Evolutionary conservation across 2,797 vertebrate genomes (phyloP).

Genomic region (Sebastolobus alascanus): DNA sequence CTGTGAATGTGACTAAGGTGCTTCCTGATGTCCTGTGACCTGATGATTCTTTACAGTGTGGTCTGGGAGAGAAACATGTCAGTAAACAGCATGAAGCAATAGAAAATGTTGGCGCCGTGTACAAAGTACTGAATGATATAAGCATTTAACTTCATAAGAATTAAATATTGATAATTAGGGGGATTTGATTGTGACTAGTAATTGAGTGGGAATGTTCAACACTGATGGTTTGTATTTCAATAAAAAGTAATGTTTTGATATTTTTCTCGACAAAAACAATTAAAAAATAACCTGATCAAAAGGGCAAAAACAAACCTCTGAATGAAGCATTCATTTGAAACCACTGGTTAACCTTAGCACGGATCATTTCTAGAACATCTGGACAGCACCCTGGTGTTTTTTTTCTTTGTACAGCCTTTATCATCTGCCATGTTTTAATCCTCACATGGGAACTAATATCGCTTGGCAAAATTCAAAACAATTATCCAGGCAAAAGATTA

Average conservation of each 20-base stretch:
- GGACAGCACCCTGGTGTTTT: slow-evolving; percentile 39
- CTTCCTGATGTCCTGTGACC: neutral
- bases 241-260: neutral
- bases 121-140: neutral
- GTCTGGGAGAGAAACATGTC: neutral
- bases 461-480: slow-evolving; percentile 39
- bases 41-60: neutral
- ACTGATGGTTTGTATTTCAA: neutral
- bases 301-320: neutral
- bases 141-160: neutral
- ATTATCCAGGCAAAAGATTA: slow-evolving; percentile 54
- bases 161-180: neutral
- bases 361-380: slow-evolving; percentile 41
- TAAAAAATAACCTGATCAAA: neutral
- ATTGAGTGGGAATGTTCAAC: too few relatives aligned
- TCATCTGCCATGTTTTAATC: slow-evolving; percentile 60
- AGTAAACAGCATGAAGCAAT: neutral
- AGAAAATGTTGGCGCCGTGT: neutral
- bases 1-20: neutral
- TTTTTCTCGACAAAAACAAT: neutral
- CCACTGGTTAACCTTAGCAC: neutral
- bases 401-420: slow-evolving; percentile 14
- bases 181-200: neutral
- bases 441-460: slow-evolving; percentile 41
- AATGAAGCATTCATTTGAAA: neutral